phyloP scores from a whole-genome alignment of 2,113 vertebrate species.

The Bos javanicus region DNA sequence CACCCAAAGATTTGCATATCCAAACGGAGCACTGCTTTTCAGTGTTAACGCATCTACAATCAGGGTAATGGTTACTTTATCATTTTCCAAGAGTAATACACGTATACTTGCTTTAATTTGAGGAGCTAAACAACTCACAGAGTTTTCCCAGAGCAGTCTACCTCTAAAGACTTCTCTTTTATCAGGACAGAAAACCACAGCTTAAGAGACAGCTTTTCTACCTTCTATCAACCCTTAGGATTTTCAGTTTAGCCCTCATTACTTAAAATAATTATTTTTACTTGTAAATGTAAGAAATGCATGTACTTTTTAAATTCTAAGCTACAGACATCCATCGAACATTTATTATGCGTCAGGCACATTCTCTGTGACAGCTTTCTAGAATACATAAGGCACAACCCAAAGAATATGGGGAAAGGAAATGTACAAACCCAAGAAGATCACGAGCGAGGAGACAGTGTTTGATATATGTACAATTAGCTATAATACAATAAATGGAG shows the following conservation, averaged over 20 bases:
- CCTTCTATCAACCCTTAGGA: neutral
- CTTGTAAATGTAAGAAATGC: neutral
- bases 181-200: neutral
- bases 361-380: neutral
- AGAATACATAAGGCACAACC: neutral
- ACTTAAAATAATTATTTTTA: constrained; percentile 18
- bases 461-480: neutral
- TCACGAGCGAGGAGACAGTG: neutral
- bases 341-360: neutral
- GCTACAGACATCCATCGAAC: neutral
- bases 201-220: constrained; percentile 16
- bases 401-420: constrained; percentile 1
- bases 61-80: neutral
- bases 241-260: neutral
- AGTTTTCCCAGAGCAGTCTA: neutral
- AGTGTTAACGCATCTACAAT: neutral
- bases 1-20: neutral
- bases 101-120: neutral
- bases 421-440: neutral
- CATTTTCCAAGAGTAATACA: neutral
- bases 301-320: neutral
- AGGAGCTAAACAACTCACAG: neutral
- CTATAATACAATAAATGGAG: neutral
- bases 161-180: neutral
- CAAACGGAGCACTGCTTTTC: neutral